These are phyloP conservation scores for Agrochola lota DNA, from an alignment of 2,888 invertebrate genomes.

Conservation along the genomic window DNA sequence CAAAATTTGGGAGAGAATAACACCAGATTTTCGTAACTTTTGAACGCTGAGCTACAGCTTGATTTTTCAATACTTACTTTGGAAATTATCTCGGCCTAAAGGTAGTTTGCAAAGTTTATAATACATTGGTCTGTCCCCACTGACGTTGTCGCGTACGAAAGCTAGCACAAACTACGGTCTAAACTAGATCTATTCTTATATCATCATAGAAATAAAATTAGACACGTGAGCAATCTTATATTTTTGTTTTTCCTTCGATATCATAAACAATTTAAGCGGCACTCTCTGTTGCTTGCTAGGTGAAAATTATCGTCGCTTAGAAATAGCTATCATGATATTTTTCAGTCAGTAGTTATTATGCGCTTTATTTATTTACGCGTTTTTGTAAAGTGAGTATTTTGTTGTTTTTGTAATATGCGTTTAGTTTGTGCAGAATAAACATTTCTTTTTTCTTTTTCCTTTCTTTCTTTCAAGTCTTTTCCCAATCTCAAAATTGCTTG, in stretches of 20 bases:
- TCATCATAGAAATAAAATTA: conserved; percentile 37
- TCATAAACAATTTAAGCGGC: conserved; percentile 36
- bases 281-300: conserved; percentile 21
- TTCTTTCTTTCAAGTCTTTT: no score
- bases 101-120: not conserved
- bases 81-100: not conserved
- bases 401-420: no score
- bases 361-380: no score
- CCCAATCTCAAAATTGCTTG: not conserved
- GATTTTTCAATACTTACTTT: not conserved
- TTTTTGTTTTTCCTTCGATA: conserved; percentile 34
- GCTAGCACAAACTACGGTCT: conserved; percentile 31
- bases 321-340: not conserved
- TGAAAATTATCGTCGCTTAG: conserved; percentile 4
- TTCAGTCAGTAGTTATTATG: not conserved
- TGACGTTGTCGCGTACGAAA: conserved; percentile 7
- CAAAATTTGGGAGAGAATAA: no score
- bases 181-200: conserved; percentile 37
- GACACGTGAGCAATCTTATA: conserved; percentile 38
- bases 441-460: no score
- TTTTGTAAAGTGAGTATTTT: no score
- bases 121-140: not conserved
- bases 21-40: no score
- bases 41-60: not conserved
- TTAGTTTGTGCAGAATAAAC: no score